phyloP scores from a whole-genome alignment of 2,797 vertebrate genomes.

The Decapterus maruadsi region DNA sequence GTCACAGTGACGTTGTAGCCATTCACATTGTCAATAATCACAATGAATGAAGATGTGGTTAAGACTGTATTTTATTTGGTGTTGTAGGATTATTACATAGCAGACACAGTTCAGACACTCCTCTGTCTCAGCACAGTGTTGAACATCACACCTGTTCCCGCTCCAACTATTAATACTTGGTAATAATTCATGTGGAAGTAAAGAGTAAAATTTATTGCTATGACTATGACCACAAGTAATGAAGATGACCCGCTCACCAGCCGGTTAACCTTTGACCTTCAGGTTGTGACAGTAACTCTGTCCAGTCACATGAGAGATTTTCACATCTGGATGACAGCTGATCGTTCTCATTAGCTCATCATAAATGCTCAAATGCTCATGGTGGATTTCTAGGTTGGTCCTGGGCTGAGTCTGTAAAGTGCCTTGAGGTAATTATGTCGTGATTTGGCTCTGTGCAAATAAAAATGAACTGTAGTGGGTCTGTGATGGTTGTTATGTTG shows the following conservation, averaged over 20 bases:
- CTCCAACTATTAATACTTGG: slow-evolving; percentile 62
- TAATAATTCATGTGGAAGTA: slow-evolving; percentile 59
- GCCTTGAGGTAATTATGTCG: too few species aligned
- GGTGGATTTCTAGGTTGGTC: too few species aligned
- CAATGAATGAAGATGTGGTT: slow-evolving; percentile 25
- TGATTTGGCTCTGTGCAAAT: too few species aligned
- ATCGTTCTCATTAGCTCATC: too few species aligned
- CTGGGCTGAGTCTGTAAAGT: too few species aligned
- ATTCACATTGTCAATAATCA: slow-evolving; percentile 20
- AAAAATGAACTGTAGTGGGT: too few species aligned
- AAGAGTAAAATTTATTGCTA: slow-evolving; percentile 49
- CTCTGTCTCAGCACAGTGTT: slow-evolving; percentile 43
- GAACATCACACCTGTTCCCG: slow-evolving; percentile 34
- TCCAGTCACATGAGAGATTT: too few species aligned
- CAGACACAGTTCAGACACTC: slow-evolving; percentile 55
- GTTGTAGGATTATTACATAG: slow-evolving; percentile 74
- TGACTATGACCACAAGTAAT: background rate
- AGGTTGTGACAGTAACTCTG: background rate
- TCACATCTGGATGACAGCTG: too few species aligned
- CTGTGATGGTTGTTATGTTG: too few species aligned
- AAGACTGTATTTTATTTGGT: slow-evolving; percentile 80
- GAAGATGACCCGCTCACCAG: background rate
- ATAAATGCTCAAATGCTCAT: too few species aligned
- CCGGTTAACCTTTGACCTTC: background rate
- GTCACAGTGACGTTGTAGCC: too few species aligned